These are phyloP conservation scores for Monopterus albus DNA, from an alignment of 2,113 vertebrate species.

Conservation along the genomic window DNA sequence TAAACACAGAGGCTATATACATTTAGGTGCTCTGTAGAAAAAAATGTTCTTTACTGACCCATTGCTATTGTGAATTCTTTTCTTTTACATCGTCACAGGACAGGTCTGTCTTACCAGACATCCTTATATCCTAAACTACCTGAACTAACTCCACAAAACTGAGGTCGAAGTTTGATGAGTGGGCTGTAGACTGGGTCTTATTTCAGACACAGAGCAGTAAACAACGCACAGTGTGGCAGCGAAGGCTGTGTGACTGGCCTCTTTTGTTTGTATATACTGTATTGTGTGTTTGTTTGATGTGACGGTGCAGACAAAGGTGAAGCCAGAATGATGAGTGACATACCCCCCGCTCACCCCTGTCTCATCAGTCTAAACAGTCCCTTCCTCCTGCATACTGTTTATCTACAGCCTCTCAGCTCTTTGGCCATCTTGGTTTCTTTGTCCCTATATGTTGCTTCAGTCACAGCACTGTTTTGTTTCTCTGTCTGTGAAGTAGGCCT, in stretches of 20 bases:
- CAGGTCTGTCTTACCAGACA: not conserved
- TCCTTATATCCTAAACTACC: not conserved
- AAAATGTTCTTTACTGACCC: too few relatives aligned
- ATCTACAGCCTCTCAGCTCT: conserved; percentile 37
- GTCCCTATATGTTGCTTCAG: conserved; percentile 32
- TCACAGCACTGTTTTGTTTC: conserved; percentile 31
- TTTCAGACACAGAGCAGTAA: conserved; percentile 2
- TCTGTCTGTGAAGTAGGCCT: conserved; percentile 24
- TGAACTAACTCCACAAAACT: not conserved
- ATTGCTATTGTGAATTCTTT: too few relatives aligned
- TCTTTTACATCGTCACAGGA: not conserved
- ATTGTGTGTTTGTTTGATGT: conserved; percentile 10
- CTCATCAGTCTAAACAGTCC: conserved; percentile 40
- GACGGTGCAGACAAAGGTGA: conserved; percentile 33
- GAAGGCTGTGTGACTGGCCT: conserved; percentile 10
- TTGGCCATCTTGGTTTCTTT: conserved; percentile 9
- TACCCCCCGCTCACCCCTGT: conserved; percentile 8
- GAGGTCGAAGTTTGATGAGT: not conserved
- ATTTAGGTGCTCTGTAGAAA: too few relatives aligned
- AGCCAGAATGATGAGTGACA: conserved; percentile 41
- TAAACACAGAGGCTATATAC: too few relatives aligned
- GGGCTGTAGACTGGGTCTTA: not conserved
- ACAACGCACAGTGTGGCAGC: not conserved
- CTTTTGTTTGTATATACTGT: not conserved
- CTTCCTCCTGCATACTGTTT: conserved; percentile 39